These are phyloP conservation scores for Lasaia peninsularis DNA, from an alignment of 1,140 invertebrate species.

Conservation along the genomic window DNA sequence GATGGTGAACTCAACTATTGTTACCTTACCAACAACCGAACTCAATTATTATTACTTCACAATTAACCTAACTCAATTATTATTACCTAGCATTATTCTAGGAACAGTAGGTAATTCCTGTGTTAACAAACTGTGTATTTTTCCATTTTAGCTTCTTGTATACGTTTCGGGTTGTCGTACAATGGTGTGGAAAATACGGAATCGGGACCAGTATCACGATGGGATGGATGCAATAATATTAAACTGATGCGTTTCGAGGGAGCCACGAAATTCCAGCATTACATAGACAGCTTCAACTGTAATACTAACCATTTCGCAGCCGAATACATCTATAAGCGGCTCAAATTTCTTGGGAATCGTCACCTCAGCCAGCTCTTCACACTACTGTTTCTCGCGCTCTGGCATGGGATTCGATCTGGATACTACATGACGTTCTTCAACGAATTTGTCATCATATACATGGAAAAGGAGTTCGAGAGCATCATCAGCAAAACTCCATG, in stretches of 20 bases:
- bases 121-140: conserved; percentile 2
- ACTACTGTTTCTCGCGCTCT: conserved; percentile 91
- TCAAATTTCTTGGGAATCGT: conserved; percentile 93
- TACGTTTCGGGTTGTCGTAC: conserved; percentile 86
- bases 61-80: too few relatives aligned
- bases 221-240: conserved; percentile 94
- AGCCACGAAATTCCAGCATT: conserved; percentile 88
- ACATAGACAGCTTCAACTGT: conserved; percentile 93
- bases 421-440: conserved; percentile 95
- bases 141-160: conserved; percentile 75
- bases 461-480: conserved; percentile 86
- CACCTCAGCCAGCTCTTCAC: conserved; percentile 90
- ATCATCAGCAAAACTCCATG: conserved; percentile 75
- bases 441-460: conserved; percentile 92
- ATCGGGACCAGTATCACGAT: conserved; percentile 75
- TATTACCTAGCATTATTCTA: too few relatives aligned
- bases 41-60: too few relatives aligned
- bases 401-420: conserved; percentile 94
- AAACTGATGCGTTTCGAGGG: conserved; percentile 87
- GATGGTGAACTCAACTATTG: too few relatives aligned
- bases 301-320: conserved; percentile 96
- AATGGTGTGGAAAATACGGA: conserved; percentile 83
- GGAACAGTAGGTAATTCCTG: too few relatives aligned
- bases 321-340: conserved; percentile 94
- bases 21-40: too few relatives aligned